Evolutionary conservation across 2,888 invertebrate genomes (phyloP), one percentile per base, ranked within the genome.

Genomic region (Microchrysa polita): DNA sequence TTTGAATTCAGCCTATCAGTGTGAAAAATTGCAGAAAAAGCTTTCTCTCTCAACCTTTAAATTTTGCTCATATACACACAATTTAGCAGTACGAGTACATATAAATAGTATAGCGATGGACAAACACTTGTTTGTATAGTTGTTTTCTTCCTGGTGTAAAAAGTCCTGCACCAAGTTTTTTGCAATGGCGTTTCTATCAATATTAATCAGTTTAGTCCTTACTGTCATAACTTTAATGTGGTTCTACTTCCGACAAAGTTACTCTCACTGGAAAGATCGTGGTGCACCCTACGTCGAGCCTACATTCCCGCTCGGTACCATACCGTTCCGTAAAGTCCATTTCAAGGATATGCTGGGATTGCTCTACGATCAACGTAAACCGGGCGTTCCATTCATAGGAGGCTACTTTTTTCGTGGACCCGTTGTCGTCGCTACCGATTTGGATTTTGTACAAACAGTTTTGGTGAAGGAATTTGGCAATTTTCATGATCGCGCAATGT

Each of bases 401-500:
- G 79, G 81, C 71, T 83, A 80, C 59, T 78, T 83, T 10, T 79
- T 80, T 1, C 34, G 81, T 23, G 77, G 78, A 0, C 79, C 79
- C 0, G 79, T 77, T 0, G 78, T 79, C 0, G 53, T 83, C 0
- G 59, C 80, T 0, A 75, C 80, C 9, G 75, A 76, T 60, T 76
- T 81, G 1, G 80, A 81, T 1, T 22, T 80, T 1, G 77, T 80
- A 10, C 80, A 79, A 69, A 60, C 72, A 9, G 78, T 85, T n/a
- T 73, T 86, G 52, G 81, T 84, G 4, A 84, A 83, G 74, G 86
- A 86, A 74, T 86, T 86, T 74, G 69, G 78, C 0, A 78, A 81
- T 71, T 86, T 86, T 76, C 79, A 81, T 0, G 79, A 82, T 76
- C 82, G 84, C 18, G 83, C 83, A 7, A 78, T 82, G 34, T 81